Evolutionary conservation across 2,888 invertebrate genomes (phyloP).

Genomic region (Spilarctia lutea): DNA sequence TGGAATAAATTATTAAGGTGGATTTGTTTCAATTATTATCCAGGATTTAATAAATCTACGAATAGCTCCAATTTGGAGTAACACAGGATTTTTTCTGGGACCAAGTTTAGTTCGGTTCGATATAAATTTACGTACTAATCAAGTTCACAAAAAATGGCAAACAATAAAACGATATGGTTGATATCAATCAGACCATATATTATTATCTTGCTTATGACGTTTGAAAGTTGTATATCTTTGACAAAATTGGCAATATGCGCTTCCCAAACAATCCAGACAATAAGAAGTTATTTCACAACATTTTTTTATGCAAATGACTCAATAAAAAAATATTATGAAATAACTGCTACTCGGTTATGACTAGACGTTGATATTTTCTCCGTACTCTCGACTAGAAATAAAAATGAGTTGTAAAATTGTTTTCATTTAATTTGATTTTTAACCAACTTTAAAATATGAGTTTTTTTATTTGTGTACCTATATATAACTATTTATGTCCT

Average conservation of each 20-base stretch:
- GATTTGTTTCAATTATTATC: neutral
- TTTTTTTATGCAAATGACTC: neutral
- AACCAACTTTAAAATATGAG: neutral
- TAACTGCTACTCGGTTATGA: neutral
- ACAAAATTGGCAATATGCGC: neutral
- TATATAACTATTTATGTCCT: neutral
- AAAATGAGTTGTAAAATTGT: too few species aligned
- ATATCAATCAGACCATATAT: neutral
- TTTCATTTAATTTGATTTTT: too few species aligned
- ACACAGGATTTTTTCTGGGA: neutral
- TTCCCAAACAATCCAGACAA: neutral
- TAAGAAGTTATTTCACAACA: neutral
- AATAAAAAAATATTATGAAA: neutral
- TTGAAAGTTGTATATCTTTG: neutral
- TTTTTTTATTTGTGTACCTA: neutral
- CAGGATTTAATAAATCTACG: neutral
- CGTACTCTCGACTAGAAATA: accelerated
- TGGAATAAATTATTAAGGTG: neutral
- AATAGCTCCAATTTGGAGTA: neutral
- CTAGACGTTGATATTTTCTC: too few species aligned
- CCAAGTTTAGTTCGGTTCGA: neutral
- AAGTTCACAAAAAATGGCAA: neutral
- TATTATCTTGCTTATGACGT: too few species aligned
- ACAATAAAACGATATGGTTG: neutral
- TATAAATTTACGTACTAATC: neutral